These are phyloP conservation scores for Mellivora capensis DNA, from an alignment of 2,113 vertebrate genomes.

Conservation along the genomic window DNA sequence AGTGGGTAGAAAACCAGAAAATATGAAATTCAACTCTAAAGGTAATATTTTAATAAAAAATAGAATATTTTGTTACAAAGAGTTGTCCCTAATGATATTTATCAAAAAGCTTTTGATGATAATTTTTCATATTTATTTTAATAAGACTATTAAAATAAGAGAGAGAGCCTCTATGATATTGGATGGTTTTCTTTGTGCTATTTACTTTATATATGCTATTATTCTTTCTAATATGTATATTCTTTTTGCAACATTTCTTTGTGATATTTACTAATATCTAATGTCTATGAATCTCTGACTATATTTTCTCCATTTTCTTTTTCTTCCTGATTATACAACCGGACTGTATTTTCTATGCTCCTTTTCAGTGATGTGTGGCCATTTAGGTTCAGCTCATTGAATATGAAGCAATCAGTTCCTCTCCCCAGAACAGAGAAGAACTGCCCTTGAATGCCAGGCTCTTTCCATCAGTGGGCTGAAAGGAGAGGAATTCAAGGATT, in stretches of 20 bases:
- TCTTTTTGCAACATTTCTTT: not conserved
- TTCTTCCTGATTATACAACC: not conserved
- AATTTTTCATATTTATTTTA: not conserved
- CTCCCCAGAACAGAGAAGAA: not conserved
- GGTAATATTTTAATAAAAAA: slow-evolving; percentile 57
- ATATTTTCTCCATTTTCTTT: not conserved
- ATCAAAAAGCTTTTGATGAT: not conserved
- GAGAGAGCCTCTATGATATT: not conserved
- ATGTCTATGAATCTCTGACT: not conserved
- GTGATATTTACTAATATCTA: not conserved
- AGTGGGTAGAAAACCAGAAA: not conserved
- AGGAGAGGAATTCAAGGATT: not conserved
- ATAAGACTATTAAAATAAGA: not conserved
- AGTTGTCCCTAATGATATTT: not conserved
- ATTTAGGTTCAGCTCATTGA: not conserved
- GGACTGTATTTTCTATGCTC: not conserved
- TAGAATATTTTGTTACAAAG: slow-evolving; percentile 50
- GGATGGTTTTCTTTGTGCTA: not conserved
- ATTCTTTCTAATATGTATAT: not conserved
- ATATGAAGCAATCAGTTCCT: not conserved
- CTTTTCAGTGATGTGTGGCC: not conserved
- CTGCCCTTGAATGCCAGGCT: not conserved
- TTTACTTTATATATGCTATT: not conserved
- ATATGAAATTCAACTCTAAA: slow-evolving; percentile 27
- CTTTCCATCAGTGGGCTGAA: not conserved